Percentiles rank a stretch among this genome's conserved stretches.
Conservation (phyloP, 2,888 invertebrate species). For the Synanthedon tipuliformis region DNA sequence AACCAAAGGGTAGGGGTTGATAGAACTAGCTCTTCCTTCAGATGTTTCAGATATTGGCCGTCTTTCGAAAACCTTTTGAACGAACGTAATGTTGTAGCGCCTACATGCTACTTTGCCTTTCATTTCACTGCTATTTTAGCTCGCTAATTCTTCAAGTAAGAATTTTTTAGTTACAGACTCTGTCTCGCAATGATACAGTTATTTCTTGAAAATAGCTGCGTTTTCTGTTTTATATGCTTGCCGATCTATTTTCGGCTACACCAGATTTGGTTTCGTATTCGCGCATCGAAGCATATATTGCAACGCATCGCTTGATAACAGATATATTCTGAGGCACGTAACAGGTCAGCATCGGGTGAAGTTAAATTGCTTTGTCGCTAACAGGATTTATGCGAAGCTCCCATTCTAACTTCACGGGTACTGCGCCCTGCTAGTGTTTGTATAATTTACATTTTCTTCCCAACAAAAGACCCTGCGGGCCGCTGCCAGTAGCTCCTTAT, state of each 20-base stretch:
- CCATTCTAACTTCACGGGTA: slow-evolving; percentile 4
- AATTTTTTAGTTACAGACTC: no score
- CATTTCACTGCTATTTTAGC: no score
- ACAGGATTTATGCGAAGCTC: slow-evolving; percentile 24
- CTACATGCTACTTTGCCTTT: no score
- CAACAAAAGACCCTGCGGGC: slow-evolving; percentile 26
- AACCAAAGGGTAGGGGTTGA: no score
- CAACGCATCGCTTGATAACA: slow-evolving; percentile 13
- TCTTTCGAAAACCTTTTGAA: no score
- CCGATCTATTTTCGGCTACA: neutral
- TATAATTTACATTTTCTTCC: slow-evolving; percentile 36
- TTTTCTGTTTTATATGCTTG: neutral
- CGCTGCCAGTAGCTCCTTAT: slow-evolving; percentile 30
- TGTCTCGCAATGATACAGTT: no score
- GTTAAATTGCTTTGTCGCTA: slow-evolving; percentile 39
- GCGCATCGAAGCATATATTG: slow-evolving; percentile 3
- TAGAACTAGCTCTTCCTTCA: no score
- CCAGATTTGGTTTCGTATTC: neutral
- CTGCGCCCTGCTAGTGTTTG: slow-evolving; percentile 3
- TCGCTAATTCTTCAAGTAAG: no score
- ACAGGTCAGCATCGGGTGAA: slow-evolving; percentile 27
- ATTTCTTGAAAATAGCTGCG: no score
- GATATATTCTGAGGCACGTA: slow-evolving; percentile 14
- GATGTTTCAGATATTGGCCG: no score
- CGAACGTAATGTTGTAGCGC: no score